Conservation (phyloP, 2,888 invertebrate species). For the Hyles lineata region DNA sequence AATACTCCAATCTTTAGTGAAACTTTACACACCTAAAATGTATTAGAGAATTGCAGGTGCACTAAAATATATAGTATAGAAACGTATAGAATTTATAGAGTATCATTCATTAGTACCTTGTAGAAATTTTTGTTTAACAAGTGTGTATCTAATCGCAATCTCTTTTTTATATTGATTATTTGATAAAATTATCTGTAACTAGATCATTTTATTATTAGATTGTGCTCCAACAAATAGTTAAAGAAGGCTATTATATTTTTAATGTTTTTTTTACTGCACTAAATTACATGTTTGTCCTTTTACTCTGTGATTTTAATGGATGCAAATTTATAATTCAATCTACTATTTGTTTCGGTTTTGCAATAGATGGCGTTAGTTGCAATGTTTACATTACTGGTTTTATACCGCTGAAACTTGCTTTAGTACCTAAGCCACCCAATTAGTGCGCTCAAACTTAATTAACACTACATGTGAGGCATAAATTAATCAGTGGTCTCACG, state of each 20-base stretch:
- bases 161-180: too few species aligned
- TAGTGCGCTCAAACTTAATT: background rate
- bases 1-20: too few species aligned
- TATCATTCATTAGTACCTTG: too few species aligned
- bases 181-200: too few species aligned
- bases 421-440: background rate
- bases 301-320: background rate
- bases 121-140: too few species aligned
- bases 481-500: background rate
- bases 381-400: background rate
- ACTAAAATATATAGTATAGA: too few species aligned
- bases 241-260: background rate
- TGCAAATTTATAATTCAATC: background rate
- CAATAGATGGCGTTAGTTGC: slow-evolving; percentile 3
- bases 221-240: background rate
- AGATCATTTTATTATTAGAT: background rate
- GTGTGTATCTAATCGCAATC: too few species aligned
- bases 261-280: background rate
- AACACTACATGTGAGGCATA: background rate
- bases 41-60: too few species aligned
- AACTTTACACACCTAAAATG: too few species aligned
- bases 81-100: too few species aligned
- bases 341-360: background rate
- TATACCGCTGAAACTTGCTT: background rate
- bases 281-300: background rate